phyloP scores from a whole-genome alignment of 1,140 invertebrate species.

The Calosoma granatense region DNA sequence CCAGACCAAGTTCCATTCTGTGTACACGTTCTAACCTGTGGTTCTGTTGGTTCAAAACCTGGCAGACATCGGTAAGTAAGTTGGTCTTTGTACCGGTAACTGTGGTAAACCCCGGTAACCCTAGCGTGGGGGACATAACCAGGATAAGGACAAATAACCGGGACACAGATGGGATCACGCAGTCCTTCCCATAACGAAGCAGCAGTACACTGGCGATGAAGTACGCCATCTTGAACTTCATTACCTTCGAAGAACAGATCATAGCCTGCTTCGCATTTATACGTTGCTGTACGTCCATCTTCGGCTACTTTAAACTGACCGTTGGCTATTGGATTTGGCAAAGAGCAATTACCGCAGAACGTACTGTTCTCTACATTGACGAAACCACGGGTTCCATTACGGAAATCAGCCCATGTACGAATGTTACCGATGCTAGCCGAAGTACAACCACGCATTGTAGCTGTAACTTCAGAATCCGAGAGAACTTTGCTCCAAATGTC shows the following conservation, averaged over 20 bases:
- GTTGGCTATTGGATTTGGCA: slow-evolving; percentile 33
- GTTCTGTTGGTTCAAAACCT: slow-evolving; percentile 42
- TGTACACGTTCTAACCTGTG: slow-evolving; percentile 35
- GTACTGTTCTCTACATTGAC: slow-evolving; percentile 38
- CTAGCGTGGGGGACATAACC: slow-evolving; percentile 44
- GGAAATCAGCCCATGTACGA: slow-evolving; percentile 50
- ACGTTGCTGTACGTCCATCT: slow-evolving; percentile 29
- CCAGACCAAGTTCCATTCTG: slow-evolving; percentile 43
- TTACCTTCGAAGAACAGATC: slow-evolving; percentile 33
- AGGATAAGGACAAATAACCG: slow-evolving; percentile 46
- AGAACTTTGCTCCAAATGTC: slow-evolving; percentile 52
- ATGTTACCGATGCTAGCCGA: slow-evolving; percentile 42
- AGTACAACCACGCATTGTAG: slow-evolving; percentile 41
- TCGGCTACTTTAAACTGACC: slow-evolving; percentile 32
- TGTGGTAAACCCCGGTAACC: slow-evolving; percentile 40
- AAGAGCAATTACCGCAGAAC: slow-evolving; percentile 43
- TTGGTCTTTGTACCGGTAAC: slow-evolving; percentile 36
- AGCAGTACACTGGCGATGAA: slow-evolving; percentile 35
- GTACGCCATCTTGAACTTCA: neutral
- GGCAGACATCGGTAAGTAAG: slow-evolving; percentile 41
- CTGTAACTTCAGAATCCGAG: slow-evolving; percentile 32
- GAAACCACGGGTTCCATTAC: slow-evolving; percentile 41
- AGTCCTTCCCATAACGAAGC: slow-evolving; percentile 41
- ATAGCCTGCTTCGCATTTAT: slow-evolving; percentile 43
- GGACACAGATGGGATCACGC: slow-evolving; percentile 34